A percentile compares a stretch with the other conserved stretches of the same genome.
phyloP scores from a whole-genome alignment of 1,140 invertebrate species.

The Apis florea region DNA sequence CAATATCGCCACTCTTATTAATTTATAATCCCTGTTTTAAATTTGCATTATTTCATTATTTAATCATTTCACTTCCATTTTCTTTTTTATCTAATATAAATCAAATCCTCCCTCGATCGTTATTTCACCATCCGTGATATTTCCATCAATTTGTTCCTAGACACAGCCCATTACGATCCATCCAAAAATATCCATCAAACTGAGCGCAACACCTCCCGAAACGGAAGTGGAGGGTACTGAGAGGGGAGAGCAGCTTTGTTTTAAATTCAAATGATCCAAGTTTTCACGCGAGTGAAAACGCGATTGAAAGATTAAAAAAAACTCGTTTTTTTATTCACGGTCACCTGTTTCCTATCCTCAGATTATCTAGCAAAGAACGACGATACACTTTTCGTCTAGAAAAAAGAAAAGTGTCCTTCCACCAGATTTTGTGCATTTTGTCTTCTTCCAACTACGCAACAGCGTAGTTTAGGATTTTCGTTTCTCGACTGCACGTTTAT shows the following conservation, averaged over 20 bases:
- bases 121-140: neutral
- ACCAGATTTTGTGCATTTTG: neutral
- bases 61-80: too few relatives aligned
- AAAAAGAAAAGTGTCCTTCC: neutral
- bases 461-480: constrained; percentile 19
- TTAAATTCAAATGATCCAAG: constrained; percentile 13
- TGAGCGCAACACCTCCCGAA: neutral
- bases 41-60: too few relatives aligned
- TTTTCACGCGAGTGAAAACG: neutral
- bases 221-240: neutral
- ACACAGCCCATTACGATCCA: neutral
- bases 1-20: too few relatives aligned
- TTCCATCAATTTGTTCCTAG: too few relatives aligned
- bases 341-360: constrained; percentile 14
- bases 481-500: constrained; percentile 14
- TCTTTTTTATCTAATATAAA: neutral
- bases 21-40: too few relatives aligned
- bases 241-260: neutral
- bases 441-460: neutral
- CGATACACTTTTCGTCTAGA: too few relatives aligned
- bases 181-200: neutral
- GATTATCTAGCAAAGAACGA: constrained; percentile 1
- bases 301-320: neutral
- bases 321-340: neutral
- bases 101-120: neutral